Conservation (phyloP, 1,140 invertebrate genomes). For the Triops longicaudatus region DNA sequence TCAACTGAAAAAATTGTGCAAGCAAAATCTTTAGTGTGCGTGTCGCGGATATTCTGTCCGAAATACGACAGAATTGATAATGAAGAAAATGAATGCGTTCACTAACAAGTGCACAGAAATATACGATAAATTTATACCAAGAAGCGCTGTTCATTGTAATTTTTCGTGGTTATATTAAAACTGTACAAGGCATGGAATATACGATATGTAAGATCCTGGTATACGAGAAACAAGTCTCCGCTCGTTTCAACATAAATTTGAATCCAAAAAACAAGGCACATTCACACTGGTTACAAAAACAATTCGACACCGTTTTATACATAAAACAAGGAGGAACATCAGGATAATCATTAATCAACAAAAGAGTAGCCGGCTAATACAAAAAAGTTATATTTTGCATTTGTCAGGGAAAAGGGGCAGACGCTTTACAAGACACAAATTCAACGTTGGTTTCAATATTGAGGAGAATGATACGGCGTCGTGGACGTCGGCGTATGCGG, state of each 20-base stretch:
- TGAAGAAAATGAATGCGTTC: too few species aligned
- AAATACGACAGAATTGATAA: too few species aligned
- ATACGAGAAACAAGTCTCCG: not conserved
- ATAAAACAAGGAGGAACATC: slow-evolving; percentile 13
- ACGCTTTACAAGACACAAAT: not conserved
- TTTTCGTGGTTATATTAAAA: not conserved
- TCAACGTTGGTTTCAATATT: not conserved
- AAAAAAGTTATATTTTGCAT: not conserved
- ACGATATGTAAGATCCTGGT: slow-evolving; percentile 10
- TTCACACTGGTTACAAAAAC: slow-evolving; percentile 1
- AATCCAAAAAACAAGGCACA: not conserved
- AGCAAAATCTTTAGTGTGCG: too few species aligned
- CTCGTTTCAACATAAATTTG: not conserved
- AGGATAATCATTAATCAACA: not conserved
- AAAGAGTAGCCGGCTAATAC: not conserved
- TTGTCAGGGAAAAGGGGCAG: not conserved
- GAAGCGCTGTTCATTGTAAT: not conserved
- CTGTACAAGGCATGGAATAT: not conserved
- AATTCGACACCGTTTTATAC: not conserved
- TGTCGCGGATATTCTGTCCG: too few species aligned
- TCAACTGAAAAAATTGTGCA: too few species aligned
- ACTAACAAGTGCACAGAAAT: too few species aligned
- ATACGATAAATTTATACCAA: too few species aligned
- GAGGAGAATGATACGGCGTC: slow-evolving; percentile 1
- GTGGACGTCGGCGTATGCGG: not conserved